Evolutionary conservation across 2,888 invertebrate genomes (phyloP).

Genomic region (Stenchaetothrips biformis): DNA sequence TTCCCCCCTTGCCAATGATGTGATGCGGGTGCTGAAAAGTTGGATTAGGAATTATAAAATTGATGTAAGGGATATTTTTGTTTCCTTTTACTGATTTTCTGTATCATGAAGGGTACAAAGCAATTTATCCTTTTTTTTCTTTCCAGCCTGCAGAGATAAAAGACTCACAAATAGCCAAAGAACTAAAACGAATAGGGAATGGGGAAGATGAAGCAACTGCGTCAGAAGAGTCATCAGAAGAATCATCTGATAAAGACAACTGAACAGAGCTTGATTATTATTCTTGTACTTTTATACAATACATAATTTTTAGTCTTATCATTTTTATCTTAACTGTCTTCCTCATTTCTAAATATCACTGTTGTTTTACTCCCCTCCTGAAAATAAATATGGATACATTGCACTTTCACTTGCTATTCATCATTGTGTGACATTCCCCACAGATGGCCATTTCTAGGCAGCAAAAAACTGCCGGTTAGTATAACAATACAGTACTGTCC

Average conservation of each 20-base stretch:
- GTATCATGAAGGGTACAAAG: background rate
- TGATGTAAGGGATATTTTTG: background rate
- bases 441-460: too few relatives aligned
- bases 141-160: background rate
- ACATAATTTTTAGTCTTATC: background rate
- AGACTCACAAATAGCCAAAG: background rate
- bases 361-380: too few relatives aligned
- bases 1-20: conserved; percentile 46
- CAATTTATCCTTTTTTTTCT: background rate
- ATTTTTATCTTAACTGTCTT: background rate
- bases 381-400: too few relatives aligned
- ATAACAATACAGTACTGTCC: too few relatives aligned
- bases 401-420: background rate
- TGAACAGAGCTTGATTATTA: background rate
- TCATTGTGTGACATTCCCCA: background rate
- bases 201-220: background rate
- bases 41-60: background rate
- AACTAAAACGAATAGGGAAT: background rate
- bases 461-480: too few relatives aligned
- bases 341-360: background rate
- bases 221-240: background rate
- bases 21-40: conserved; percentile 41
- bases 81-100: background rate
- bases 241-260: background rate
- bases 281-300: background rate